Base-by-base conservation (phyloP, 2,888 invertebrate genomes). In the Melolontha melolontha region DNA sequence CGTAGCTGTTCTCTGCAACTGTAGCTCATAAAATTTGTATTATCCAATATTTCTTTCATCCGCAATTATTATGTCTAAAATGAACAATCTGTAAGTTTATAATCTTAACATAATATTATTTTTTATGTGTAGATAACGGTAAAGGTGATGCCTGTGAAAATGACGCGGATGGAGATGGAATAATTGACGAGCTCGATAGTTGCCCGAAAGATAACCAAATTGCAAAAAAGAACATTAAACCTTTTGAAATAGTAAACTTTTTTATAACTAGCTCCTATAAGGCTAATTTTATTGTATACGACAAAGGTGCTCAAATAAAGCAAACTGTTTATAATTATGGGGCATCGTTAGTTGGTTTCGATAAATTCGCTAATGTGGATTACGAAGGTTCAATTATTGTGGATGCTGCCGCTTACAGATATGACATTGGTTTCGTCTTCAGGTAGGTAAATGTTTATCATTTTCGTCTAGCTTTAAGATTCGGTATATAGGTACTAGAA, bases 271-370 rank as follows among this genome's bases (percentile, higher is more conserved):
- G 97, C n/a, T n/a, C n/a, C 0, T 93, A 93, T 72, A 92, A 97
- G 0, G 97, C 98, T 0, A 91, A 95, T 79, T 98, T 97, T 97
- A 92, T 92, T 71, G 93, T 97, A 66, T 91, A 92, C 75, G 94
- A 96, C 77, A 90, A 96, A 77, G 97, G 97, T 1, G 94, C 94
- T 0, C 95, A 95, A 85, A 95, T 96, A 70, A 87, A 91, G 0
- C 97, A 98, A 83, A 96, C 96, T 0, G 87, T 95, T 79, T 98
- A 98, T 84, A 96, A 96, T 49, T 97, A 98, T 85, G 97, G 97
- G 0, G 97, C 97, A 0, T 85, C 98, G 6, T 97, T 97, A 0
- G 94, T 98, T 14, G 97, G 97, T 81, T 86, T 90, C 78, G 94
- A 95, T 75, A 88, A 89, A 12, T 96, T 98, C 79, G 91, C 91